Conservation (phyloP, 1,140 invertebrate species). For the Trinorchestia longiramus region DNA sequence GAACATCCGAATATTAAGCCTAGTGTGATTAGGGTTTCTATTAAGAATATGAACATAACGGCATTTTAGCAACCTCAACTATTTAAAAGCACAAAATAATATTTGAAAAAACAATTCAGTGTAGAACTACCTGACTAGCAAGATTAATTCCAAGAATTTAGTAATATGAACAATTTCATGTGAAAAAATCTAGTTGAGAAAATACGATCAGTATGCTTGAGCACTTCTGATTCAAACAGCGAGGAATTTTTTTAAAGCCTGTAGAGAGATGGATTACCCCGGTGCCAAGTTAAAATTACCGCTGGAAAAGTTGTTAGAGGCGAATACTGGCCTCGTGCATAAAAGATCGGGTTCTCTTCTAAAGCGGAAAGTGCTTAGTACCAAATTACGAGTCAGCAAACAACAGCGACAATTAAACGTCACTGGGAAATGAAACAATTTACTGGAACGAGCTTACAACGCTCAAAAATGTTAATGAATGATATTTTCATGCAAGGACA, state of each 20-base stretch:
- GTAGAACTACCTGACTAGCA: not conserved
- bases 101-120: no score
- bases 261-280: not conserved
- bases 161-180: not conserved
- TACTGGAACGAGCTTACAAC: not conserved
- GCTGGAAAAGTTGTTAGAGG: not conserved
- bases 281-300: not conserved
- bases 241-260: not conserved
- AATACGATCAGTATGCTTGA: not conserved
- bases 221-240: not conserved
- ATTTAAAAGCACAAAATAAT: no score
- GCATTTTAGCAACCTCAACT: no score
- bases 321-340: not conserved
- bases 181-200: not conserved
- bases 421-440: not conserved
- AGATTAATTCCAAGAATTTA: not conserved
- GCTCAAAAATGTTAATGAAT: not conserved
- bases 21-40: no score
- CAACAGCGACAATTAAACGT: not conserved
- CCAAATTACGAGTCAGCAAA: not conserved
- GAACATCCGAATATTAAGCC: no score
- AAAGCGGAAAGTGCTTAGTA: not conserved
- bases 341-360: not conserved
- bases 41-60: no score
- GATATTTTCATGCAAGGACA: not conserved